Percentiles rank a stretch among this genome's conserved stretches.
phyloP scores from a whole-genome alignment of 1,140 invertebrate species.

The Orussus abietinus region DNA sequence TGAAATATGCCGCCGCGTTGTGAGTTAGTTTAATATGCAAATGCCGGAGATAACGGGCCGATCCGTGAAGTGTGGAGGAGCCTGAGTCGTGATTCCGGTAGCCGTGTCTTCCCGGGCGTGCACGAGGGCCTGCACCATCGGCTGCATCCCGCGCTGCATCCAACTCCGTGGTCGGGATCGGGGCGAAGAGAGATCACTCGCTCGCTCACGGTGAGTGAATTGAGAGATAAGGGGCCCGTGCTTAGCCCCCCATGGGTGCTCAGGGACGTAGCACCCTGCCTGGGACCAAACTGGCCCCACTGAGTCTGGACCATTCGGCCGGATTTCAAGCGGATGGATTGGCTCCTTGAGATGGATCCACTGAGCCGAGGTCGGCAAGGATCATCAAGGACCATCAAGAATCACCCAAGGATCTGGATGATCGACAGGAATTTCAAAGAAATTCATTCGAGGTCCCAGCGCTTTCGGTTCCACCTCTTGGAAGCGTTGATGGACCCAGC shows the following conservation, averaged over 20 bases:
- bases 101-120: constrained; percentile 38
- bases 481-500: too few relatives aligned
- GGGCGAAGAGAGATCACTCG: constrained; percentile 10
- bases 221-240: constrained; percentile 47
- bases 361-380: too few relatives aligned
- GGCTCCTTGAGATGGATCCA: too few relatives aligned
- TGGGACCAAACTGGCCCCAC: too few relatives aligned
- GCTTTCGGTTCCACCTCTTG: too few relatives aligned
- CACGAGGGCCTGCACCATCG: not conserved
- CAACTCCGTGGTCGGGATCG: not conserved
- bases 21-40: constrained; percentile 55
- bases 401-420: too few relatives aligned
- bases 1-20: constrained; percentile 50
- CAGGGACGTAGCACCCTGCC: too few relatives aligned
- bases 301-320: too few relatives aligned
- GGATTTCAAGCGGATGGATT: too few relatives aligned
- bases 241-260: constrained; percentile 27
- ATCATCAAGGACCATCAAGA: too few relatives aligned
- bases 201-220: constrained; percentile 34
- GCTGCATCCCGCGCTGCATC: constrained; percentile 1
- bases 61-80: constrained; percentile 47
- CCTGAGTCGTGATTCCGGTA: constrained; percentile 53
- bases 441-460: too few relatives aligned
- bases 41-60: constrained; percentile 49
- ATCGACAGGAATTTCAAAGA: too few relatives aligned